Evolutionary conservation across 2,888 invertebrate genomes (phyloP).

Genomic region (Coremacera marginata): DNA sequence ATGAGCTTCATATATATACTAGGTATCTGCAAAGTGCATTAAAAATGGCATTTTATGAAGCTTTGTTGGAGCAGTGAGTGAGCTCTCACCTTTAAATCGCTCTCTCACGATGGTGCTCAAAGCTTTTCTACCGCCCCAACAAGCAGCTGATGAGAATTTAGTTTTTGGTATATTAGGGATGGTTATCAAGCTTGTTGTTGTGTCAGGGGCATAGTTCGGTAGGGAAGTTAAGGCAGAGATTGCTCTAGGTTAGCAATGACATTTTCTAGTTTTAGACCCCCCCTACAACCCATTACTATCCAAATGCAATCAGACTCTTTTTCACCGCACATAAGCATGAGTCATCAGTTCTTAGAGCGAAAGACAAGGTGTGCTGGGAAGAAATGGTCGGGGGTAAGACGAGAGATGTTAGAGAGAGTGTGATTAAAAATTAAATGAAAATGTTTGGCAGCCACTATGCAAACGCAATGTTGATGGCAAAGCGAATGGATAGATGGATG

Average conservation of each 20-base stretch:
- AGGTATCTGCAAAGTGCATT: not conserved
- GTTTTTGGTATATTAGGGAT: no score
- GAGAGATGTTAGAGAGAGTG: not conserved
- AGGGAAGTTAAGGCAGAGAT: not conserved
- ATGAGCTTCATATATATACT: not conserved
- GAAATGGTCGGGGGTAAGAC: no score
- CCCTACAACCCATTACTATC: not conserved
- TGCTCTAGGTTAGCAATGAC: not conserved
- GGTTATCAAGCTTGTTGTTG: not conserved
- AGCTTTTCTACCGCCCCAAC: not conserved
- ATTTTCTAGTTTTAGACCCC: not conserved
- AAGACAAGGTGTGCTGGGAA: not conserved
- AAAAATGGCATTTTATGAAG: not conserved
- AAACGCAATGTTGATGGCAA: not conserved
- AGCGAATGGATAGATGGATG: not conserved
- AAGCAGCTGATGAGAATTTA: slow-evolving; percentile 1
- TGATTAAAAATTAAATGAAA: not conserved
- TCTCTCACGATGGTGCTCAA: not conserved
- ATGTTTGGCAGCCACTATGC: not conserved
- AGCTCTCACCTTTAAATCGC: not conserved
- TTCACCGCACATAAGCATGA: not conserved
- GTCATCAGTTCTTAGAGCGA: not conserved
- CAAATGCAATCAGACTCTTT: not conserved
- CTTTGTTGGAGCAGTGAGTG: not conserved
- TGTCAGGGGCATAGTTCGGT: not conserved